Percentiles rank a stretch among this genome's conserved stretches.
Evolutionary conservation across 2,113 vertebrate species (phyloP).

Genomic region (Sitta europaea): DNA sequence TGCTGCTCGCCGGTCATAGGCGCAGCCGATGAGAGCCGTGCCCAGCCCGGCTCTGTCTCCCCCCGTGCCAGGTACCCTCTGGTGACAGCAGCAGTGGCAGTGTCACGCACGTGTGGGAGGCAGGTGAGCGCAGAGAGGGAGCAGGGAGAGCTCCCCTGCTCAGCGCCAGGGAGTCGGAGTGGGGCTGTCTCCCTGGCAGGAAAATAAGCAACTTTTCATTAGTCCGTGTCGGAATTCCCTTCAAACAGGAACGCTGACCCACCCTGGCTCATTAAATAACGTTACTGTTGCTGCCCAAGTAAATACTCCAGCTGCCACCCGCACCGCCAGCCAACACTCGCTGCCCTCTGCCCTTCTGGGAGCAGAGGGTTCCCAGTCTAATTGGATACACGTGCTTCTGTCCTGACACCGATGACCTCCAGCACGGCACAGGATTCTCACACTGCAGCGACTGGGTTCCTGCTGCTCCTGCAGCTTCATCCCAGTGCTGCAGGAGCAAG

Average conservation of each 20-base stretch:
- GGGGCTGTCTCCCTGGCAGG: background rate
- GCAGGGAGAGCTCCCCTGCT: background rate
- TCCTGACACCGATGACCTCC: background rate
- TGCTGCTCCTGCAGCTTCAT: background rate
- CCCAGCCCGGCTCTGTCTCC: background rate
- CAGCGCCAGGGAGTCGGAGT: rapidly evolving
- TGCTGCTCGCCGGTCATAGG: rapidly evolving
- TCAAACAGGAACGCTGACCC: background rate
- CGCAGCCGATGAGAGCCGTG: rapidly evolving
- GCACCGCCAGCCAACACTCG: background rate
- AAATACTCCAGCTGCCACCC: background rate
- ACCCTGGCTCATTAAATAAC: background rate
- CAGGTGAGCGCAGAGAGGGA: background rate
- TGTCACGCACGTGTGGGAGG: background rate
- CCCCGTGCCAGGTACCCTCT: background rate
- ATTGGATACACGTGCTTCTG: background rate
- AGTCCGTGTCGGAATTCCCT: background rate
- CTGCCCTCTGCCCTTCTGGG: background rate
- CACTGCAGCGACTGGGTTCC: rapidly evolving
- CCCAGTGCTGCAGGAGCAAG: rapidly evolving
- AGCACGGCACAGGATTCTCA: background rate
- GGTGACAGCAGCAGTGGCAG: background rate
- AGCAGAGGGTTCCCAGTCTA: background rate
- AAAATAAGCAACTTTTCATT: background rate
- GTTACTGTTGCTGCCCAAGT: background rate